Percentiles rank a stretch among this genome's conserved stretches.
Evolutionary conservation across 2,113 vertebrate genomes (phyloP).

Genomic region (Trematocara zebra): DNA sequence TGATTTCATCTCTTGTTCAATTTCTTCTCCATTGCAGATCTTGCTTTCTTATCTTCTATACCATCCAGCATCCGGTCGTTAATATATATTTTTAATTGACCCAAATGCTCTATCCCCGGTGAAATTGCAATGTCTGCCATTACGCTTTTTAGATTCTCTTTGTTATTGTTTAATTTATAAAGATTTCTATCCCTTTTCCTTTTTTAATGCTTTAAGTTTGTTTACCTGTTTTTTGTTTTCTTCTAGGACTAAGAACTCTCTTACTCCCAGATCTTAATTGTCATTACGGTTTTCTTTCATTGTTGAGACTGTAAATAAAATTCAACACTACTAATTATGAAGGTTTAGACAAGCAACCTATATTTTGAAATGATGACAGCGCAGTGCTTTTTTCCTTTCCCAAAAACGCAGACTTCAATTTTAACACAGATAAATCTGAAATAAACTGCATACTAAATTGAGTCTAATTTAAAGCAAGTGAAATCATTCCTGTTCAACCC

Average conservation of each 20-base stretch:
- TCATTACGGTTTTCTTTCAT: background rate
- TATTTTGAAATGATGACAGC: background rate
- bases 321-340: background rate
- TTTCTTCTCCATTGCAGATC: background rate
- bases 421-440: background rate
- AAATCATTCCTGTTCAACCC: background rate
- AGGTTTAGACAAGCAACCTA: background rate
- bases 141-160: background rate
- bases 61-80: background rate
- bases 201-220: background rate
- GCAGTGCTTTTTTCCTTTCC: background rate
- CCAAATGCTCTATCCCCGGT: background rate
- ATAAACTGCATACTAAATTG: background rate
- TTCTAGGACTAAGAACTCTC: background rate
- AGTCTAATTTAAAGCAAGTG: background rate
- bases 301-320: background rate
- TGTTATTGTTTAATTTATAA: background rate
- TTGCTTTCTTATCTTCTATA: background rate
- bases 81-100: background rate
- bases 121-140: background rate
- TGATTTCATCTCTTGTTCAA: background rate
- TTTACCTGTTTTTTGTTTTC: background rate
- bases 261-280: background rate
- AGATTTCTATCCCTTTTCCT: background rate
- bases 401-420: background rate